These are phyloP conservation scores for Falco peregrinus DNA, from an alignment of 2,797 vertebrate species.

Conservation along the genomic window DNA sequence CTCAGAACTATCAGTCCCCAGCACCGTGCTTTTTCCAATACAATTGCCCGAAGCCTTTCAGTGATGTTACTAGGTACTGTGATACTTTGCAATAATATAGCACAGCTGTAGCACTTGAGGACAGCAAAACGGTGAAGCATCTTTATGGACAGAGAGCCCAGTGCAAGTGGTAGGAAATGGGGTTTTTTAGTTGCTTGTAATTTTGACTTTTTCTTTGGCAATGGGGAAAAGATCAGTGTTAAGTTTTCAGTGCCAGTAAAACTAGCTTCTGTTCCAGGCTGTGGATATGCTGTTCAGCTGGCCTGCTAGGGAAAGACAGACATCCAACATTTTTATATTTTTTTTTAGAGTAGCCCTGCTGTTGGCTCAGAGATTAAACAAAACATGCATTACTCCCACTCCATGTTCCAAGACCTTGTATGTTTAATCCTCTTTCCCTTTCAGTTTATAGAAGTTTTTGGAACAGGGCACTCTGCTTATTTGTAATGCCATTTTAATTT, in stretches of 20 bases:
- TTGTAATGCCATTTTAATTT: neutral
- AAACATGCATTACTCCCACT: neutral
- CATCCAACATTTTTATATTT: too few species aligned
- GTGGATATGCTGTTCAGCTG: neutral
- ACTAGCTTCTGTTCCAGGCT: neutral
- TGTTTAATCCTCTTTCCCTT: neutral
- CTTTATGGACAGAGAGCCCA: neutral
- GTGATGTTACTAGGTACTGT: neutral
- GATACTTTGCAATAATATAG: neutral
- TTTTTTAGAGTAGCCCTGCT: neutral
- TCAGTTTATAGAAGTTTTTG: neutral
- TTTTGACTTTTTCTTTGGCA: neutral
- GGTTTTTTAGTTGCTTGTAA: neutral
- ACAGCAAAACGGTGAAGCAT: neutral
- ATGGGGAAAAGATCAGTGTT: neutral
- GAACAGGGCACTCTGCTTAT: neutral
- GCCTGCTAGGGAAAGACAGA: neutral
- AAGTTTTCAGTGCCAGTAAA: neutral
- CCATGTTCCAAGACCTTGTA: neutral
- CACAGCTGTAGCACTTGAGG: neutral
- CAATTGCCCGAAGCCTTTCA: neutral
- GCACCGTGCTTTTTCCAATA: neutral
- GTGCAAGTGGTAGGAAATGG: neutral
- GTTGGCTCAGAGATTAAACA: neutral
- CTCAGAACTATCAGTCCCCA: neutral